phyloP scores from a whole-genome alignment of 2,797 vertebrate genomes.

The Pipistrellus pygmaeus region DNA sequence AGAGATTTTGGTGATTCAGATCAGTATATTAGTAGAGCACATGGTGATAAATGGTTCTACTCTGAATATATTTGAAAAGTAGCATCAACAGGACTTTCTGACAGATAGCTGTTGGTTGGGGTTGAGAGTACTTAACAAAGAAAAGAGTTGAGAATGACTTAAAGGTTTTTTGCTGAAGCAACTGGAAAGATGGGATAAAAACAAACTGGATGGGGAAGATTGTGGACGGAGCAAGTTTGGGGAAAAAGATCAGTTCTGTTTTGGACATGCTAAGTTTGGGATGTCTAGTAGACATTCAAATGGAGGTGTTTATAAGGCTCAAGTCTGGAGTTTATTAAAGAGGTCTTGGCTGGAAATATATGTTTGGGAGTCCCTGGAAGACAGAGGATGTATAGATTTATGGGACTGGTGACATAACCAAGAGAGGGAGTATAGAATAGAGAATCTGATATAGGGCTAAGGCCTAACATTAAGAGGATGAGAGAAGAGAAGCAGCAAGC shows the following conservation, averaged over 20 bases:
- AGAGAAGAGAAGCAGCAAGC: not conserved
- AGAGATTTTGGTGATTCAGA: not conserved
- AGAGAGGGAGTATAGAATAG: not conserved
- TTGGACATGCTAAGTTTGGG: not conserved
- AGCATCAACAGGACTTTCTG: not conserved
- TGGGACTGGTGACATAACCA: not conserved
- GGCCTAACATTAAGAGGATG: not conserved
- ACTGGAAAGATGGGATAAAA: not conserved
- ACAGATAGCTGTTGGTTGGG: not conserved
- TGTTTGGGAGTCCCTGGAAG: not conserved
- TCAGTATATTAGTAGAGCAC: not conserved
- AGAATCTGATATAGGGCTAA: not conserved
- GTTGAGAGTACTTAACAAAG: not conserved
- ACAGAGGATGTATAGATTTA: not conserved
- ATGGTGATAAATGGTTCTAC: not conserved
- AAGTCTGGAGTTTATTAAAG: not conserved
- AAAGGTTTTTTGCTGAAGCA: not conserved
- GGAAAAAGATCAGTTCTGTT: not conserved
- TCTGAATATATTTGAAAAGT: not conserved
- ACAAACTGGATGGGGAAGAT: not conserved
- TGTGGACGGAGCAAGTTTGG: not conserved
- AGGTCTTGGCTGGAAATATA: not conserved
- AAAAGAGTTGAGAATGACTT: not conserved
- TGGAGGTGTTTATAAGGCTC: not conserved
- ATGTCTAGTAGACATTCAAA: not conserved